Percentiles rank a stretch among this genome's conserved stretches.
phyloP scores from a whole-genome alignment of 2,113 vertebrate species.

The Psammodynastes pulverulentus region DNA sequence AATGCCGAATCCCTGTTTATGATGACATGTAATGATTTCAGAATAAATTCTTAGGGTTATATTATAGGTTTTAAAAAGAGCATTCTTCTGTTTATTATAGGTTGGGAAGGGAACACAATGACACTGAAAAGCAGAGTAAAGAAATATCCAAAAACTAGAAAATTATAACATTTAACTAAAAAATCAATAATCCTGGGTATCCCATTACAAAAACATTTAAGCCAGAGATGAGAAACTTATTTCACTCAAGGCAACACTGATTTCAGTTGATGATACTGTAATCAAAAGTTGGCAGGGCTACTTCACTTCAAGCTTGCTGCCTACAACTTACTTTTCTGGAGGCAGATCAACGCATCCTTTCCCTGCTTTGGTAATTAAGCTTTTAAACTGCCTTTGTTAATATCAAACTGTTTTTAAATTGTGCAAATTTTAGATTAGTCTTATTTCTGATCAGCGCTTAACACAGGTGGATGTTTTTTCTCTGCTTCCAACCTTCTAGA shows the following conservation, averaged over 20 bases:
- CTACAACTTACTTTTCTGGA: neutral
- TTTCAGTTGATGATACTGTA: neutral
- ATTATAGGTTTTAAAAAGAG: neutral
- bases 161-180: neutral
- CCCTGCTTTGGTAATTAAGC: neutral
- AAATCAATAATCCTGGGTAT: neutral
- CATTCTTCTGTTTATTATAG: neutral
- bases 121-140: neutral
- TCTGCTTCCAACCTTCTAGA: neutral
- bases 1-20: neutral
- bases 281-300: neutral
- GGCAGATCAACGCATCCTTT: neutral
- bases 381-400: neutral
- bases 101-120: neutral
- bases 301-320: neutral
- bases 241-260: neutral
- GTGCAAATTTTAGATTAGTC: neutral
- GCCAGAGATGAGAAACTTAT: neutral
- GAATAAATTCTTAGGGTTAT: neutral
- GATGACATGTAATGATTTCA: neutral
- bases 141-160: neutral
- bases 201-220: neutral
- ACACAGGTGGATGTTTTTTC: neutral
- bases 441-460: neutral
- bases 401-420: neutral